Conservation (phyloP, 2,113 vertebrate species). For the Megalops atlanticus region DNA sequence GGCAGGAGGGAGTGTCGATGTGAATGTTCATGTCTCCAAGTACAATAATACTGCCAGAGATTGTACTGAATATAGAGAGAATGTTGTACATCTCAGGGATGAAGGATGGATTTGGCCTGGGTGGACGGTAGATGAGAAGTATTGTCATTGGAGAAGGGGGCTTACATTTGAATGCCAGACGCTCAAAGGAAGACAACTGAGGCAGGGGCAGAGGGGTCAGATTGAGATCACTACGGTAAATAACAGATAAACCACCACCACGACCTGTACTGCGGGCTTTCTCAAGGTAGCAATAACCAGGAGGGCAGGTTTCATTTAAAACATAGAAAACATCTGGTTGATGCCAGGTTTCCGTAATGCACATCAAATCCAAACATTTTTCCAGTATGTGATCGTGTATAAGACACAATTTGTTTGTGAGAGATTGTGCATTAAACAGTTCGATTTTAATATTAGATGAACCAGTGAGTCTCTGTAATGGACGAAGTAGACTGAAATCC, state of each 20-base stretch:
- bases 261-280: background rate
- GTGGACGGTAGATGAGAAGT: background rate
- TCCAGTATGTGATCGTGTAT: too few relatives aligned
- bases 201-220: too few relatives aligned
- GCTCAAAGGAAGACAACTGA: background rate
- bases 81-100: too few relatives aligned
- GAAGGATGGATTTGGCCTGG: too few relatives aligned
- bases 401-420: too few relatives aligned
- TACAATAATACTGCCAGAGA: too few relatives aligned
- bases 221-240: background rate
- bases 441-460: slow-evolving; percentile 8
- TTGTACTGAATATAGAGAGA: too few relatives aligned
- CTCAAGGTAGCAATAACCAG: background rate
- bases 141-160: background rate
- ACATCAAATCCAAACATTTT: too few relatives aligned
- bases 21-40: too few relatives aligned
- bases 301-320: background rate
- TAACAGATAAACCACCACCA: background rate
- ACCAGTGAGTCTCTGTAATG: slow-evolving; percentile 7
- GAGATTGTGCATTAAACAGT: slow-evolving; percentile 23
- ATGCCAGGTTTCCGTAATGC: too few relatives aligned
- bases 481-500: slow-evolving; percentile 23
- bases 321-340: too few relatives aligned
- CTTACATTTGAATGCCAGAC: background rate
- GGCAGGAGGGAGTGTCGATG: too few relatives aligned